phyloP scores from a whole-genome alignment of 1,140 invertebrate species.

The Yoshiicerus persimilis region DNA sequence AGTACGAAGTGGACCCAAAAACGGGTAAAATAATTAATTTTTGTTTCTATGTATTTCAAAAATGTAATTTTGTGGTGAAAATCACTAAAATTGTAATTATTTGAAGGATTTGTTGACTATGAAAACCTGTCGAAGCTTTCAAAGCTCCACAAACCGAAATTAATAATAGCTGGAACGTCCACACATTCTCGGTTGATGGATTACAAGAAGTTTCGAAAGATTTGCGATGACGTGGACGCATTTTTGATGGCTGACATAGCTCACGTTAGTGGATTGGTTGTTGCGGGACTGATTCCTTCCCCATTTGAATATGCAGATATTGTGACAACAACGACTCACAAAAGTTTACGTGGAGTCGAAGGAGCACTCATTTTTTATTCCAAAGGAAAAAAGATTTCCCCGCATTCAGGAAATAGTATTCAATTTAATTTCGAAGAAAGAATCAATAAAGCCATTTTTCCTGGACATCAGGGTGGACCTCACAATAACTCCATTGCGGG shows the following conservation, averaged over 20 bases:
- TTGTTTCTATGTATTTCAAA: too few relatives aligned
- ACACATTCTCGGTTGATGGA: conserved; percentile 69
- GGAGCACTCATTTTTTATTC: conserved; percentile 59
- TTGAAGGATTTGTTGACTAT: too few relatives aligned
- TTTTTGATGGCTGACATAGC: conserved; percentile 70
- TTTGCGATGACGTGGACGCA: conserved; percentile 63
- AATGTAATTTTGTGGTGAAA: too few relatives aligned
- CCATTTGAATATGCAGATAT: conserved; percentile 79
- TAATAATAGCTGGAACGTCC: conserved; percentile 69
- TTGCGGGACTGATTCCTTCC: conserved; percentile 61
- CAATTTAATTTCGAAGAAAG: conserved; percentile 65
- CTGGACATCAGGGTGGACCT: conserved; percentile 70
- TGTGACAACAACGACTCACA: conserved; percentile 94
- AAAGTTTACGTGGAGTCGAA: conserved; percentile 66
- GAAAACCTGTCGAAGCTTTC: conserved; percentile 62
- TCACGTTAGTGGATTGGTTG: conserved; percentile 65
- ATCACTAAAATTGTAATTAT: too few relatives aligned
- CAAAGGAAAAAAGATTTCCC: conserved; percentile 56
- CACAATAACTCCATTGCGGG: conserved; percentile 70
- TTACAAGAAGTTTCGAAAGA: conserved; percentile 64
- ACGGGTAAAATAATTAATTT: too few relatives aligned
- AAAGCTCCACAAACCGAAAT: conserved; percentile 63
- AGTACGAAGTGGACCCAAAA: conserved; percentile 63
- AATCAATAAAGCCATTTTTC: conserved; percentile 70
- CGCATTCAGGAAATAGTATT: conserved; percentile 60